These are phyloP conservation scores for Lochmaea crataegi DNA, from an alignment of 2,888 invertebrate genomes.

Conservation along the genomic window DNA sequence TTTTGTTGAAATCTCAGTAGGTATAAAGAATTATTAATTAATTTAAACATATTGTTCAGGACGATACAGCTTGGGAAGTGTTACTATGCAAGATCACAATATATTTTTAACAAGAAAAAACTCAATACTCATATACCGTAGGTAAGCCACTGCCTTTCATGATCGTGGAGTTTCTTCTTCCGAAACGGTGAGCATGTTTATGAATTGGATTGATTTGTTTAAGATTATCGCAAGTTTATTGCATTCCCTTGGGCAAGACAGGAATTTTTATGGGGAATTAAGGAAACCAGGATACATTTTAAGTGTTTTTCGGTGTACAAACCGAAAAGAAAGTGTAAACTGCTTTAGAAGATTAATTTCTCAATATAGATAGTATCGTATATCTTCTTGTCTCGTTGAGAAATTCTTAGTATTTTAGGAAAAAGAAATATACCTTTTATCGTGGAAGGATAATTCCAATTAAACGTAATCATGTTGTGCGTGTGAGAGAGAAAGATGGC, in stretches of 20 bases:
- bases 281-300: conserved; percentile 22
- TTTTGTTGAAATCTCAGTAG: no score
- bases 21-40: no score
- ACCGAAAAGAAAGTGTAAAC: conserved; percentile 10
- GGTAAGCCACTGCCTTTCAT: conserved; percentile 13
- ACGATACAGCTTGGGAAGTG: no score
- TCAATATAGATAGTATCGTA: conserved; percentile 4
- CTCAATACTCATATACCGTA: no score
- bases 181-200: conserved; percentile 55
- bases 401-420: not conserved
- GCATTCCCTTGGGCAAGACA: conserved; percentile 48
- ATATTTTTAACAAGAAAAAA: no score
- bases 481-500: no score
- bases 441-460: not conserved
- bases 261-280: conserved; percentile 56
- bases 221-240: conserved; percentile 55
- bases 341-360: conserved; percentile 12
- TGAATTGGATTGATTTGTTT: conserved; percentile 59
- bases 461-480: not conserved
- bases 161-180: conserved; percentile 45
- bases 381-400: conserved; percentile 5
- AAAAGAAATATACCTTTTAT: not conserved
- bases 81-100: no score
- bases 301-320: conserved; percentile 22
- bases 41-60: no score